These are phyloP conservation scores for Lophotriccus pileatus DNA, from an alignment of 2,797 vertebrate species.

Conservation along the genomic window DNA sequence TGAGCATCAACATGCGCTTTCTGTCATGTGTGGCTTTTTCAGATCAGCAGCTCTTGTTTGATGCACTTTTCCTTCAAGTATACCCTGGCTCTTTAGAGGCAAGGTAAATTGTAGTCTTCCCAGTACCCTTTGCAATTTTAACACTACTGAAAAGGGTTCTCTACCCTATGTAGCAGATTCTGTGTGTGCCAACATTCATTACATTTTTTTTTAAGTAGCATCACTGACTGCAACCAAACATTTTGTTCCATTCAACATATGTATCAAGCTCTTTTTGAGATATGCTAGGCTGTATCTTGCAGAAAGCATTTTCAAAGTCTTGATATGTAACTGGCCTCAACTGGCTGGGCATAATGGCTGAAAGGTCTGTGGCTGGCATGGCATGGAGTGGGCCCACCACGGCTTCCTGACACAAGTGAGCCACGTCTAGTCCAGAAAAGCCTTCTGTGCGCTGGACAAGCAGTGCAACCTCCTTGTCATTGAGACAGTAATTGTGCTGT, in stretches of 20 bases:
- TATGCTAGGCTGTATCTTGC: conserved; percentile 99
- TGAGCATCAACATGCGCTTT: conserved; percentile 81
- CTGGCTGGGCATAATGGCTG: conserved; percentile 92
- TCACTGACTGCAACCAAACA: conserved; percentile 99
- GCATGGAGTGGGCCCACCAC: conserved; percentile 90
- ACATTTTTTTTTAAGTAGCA: conserved; percentile 70
- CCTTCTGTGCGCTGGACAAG: conserved; percentile 98
- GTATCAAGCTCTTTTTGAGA: conserved; percentile 99
- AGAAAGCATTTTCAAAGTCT: conserved; percentile 99
- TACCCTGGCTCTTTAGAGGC: conserved; percentile 82
- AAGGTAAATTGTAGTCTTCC: conserved; percentile 78
- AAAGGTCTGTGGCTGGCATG: conserved; percentile 91
- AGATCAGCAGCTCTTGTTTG: conserved; percentile 79
- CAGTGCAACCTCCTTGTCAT: conserved; percentile 97
- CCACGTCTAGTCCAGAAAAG: conserved; percentile 96
- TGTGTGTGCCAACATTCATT: conserved; percentile 80
- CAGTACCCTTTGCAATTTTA: conserved; percentile 82
- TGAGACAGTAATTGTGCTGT: conserved; percentile 99
- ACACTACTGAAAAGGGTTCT: conserved; percentile 83
- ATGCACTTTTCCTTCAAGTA: conserved; percentile 83
- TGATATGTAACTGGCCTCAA: conserved; percentile 96
- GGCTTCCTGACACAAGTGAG: conserved; percentile 96
- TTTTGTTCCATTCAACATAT: conserved; percentile 99
- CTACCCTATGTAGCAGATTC: conserved; percentile 79
- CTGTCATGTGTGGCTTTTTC: conserved; percentile 81